Percentiles rank a stretch among this genome's conserved stretches.
phyloP scores from a whole-genome alignment of 2,888 invertebrate genomes.

The Spilosoma lubricipeda region DNA sequence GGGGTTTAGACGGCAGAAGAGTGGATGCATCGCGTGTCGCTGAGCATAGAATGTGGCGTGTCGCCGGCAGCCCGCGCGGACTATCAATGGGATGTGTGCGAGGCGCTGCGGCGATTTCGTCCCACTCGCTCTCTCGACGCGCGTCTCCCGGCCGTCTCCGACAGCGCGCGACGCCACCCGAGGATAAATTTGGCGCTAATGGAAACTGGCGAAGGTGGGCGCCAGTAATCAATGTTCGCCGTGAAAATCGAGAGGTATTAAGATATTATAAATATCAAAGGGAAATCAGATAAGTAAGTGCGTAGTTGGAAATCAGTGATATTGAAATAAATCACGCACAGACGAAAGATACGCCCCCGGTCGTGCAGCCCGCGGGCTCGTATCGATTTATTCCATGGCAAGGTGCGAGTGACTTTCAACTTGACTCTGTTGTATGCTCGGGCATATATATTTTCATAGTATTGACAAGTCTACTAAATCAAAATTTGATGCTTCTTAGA shows the following conservation, averaged over 20 bases:
- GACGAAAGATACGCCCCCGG: constrained; percentile 31
- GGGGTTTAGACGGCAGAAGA: constrained; percentile 63
- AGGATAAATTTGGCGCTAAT: constrained; percentile 85
- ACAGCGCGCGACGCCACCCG: constrained; percentile 76
- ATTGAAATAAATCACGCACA: constrained; percentile 27
- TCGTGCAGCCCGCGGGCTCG: constrained; percentile 31
- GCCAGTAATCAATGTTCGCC: constrained; percentile 83
- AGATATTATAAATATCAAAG: constrained; percentile 63
- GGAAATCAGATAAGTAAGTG: constrained; percentile 37
- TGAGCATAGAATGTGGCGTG: constrained; percentile 68
- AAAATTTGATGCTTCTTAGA: not conserved
- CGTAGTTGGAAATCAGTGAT: constrained; percentile 27
- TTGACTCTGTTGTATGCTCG: constrained; percentile 30
- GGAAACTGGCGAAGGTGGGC: constrained; percentile 78
- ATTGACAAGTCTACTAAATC: not conserved
- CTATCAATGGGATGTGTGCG: constrained; percentile 75
- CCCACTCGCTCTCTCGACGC: constrained; percentile 69
- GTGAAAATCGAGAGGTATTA: constrained; percentile 73
- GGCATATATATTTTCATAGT: constrained; percentile 24
- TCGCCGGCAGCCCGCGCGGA: constrained; percentile 79
- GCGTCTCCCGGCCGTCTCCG: constrained; percentile 60
- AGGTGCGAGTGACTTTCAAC: constrained; percentile 46
- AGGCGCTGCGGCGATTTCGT: constrained; percentile 65
- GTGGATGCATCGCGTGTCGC: constrained; percentile 68
- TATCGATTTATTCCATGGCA: constrained; percentile 52